Conservation (phyloP, 2,797 vertebrate species). For the Smutsia gigantea region DNA sequence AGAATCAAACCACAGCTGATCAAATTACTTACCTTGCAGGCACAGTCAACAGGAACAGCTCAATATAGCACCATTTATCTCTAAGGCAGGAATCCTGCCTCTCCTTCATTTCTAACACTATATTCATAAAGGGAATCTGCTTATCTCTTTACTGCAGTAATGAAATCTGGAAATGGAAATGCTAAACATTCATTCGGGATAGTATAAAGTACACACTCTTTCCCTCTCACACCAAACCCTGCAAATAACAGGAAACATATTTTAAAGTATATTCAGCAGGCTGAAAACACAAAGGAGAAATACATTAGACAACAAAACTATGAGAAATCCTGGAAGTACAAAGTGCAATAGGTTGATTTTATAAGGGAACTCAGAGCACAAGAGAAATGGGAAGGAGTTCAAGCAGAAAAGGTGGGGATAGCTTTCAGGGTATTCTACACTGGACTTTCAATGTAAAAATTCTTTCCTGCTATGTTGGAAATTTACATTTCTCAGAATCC, state of each 20-base stretch:
- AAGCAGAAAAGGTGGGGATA: not conserved
- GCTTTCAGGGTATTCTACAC: too few relatives aligned
- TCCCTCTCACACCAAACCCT: not conserved
- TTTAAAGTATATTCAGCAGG: not conserved
- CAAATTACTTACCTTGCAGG: not conserved
- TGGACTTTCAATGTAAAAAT: not conserved
- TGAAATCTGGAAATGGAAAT: not conserved
- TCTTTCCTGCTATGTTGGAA: not conserved
- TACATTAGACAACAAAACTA: not conserved
- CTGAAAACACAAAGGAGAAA: not conserved
- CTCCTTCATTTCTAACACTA: not conserved
- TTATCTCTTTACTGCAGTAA: not conserved
- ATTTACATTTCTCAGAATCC: not conserved
- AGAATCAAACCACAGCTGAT: not conserved
- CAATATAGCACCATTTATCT: not conserved
- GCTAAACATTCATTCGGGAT: not conserved
- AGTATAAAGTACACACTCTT: not conserved
- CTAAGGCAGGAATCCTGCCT: not conserved
- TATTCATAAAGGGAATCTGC: not conserved
- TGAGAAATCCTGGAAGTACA: not conserved
- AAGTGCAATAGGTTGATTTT: not conserved
- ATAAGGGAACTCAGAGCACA: not conserved
- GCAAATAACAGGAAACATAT: not conserved
- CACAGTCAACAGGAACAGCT: not conserved
- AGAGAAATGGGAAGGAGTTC: not conserved